phyloP scores from a whole-genome alignment of 2,797 vertebrate genomes.

The Hoplostethus atlanticus region DNA sequence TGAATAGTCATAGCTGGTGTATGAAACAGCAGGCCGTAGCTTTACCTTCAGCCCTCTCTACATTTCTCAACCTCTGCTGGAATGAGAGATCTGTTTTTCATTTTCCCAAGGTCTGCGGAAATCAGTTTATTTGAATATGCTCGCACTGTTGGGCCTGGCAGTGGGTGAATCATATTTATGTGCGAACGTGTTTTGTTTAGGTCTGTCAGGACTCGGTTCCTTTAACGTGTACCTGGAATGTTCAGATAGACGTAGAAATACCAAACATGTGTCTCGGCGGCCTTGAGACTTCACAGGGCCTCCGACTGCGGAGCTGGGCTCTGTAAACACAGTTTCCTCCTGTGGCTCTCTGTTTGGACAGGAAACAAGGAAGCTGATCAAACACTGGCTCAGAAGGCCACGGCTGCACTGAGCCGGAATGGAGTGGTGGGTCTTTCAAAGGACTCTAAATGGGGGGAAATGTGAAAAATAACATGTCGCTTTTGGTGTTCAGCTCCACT shows the following conservation, averaged over 20 bases:
- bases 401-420: constrained; percentile 57
- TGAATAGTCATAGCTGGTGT: constrained; percentile 27
- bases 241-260: constrained; percentile 72
- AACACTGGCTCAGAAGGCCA: constrained; percentile 77
- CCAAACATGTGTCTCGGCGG: constrained; percentile 75
- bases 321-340: constrained; percentile 79
- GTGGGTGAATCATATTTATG: constrained; percentile 70
- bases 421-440: constrained; percentile 49
- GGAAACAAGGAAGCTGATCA: constrained; percentile 81
- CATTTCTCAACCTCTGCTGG: constrained; percentile 48
- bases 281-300: constrained; percentile 81
- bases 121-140: constrained; percentile 72
- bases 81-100: constrained; percentile 74
- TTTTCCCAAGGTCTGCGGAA: constrained; percentile 75
- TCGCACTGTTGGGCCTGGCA: constrained; percentile 42
- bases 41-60: constrained; percentile 63
- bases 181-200: constrained; percentile 65
- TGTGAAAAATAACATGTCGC: constrained; percentile 51
- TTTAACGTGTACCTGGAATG: constrained; percentile 75
- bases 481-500: constrained; percentile 25
- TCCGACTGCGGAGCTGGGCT: constrained; percentile 65
- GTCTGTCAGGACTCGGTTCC: constrained; percentile 56
- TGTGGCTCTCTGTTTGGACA: constrained; percentile 79
- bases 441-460: constrained; percentile 49
- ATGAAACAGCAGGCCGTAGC: constrained; percentile 11